phyloP scores from a whole-genome alignment of 2,888 invertebrate genomes.

The Hirtodrosophila cameraria region DNA sequence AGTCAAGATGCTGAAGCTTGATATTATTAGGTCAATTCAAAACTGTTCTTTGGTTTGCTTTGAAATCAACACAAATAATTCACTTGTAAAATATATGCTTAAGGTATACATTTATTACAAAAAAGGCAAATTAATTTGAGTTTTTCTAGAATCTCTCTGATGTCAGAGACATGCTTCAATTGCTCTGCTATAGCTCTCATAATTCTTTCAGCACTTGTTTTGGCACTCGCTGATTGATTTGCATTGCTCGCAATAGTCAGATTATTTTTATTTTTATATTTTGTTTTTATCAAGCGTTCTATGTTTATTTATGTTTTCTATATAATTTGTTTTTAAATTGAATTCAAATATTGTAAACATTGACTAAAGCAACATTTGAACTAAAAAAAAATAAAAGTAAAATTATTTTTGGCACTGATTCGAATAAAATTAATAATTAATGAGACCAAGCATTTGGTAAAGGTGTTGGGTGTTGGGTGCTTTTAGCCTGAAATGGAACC shows the following conservation, averaged over 20 bases:
- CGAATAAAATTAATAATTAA: conserved; percentile 43
- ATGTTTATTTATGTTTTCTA: conserved; percentile 60
- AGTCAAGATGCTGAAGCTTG: no score
- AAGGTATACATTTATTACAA: no score
- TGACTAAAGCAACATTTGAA: conserved; percentile 10
- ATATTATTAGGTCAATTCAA: no score
- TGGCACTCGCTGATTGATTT: conserved; percentile 31
- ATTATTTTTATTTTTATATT: no score
- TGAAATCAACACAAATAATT: no score
- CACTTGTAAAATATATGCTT: no score
- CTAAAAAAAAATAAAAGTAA: conserved; percentile 1
- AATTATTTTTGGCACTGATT: conserved; percentile 33
- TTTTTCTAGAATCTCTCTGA: no score
- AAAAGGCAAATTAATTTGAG: no score
- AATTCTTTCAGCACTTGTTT: conserved; percentile 13
- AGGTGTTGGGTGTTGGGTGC: neutral
- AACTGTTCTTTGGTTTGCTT: no score
- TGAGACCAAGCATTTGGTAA: conserved; percentile 4
- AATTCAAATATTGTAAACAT: conserved; percentile 48
- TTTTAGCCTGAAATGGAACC: conserved; percentile 16
- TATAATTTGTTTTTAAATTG: conserved; percentile 45
- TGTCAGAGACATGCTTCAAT: neutral
- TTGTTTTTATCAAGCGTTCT: conserved; percentile 20
- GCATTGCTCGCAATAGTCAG: conserved; percentile 19
- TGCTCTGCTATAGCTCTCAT: neutral